Evolutionary conservation across 64 coral and sea anemone genomes (phyloP).

Genomic region (Montipora efflorescens): DNA sequence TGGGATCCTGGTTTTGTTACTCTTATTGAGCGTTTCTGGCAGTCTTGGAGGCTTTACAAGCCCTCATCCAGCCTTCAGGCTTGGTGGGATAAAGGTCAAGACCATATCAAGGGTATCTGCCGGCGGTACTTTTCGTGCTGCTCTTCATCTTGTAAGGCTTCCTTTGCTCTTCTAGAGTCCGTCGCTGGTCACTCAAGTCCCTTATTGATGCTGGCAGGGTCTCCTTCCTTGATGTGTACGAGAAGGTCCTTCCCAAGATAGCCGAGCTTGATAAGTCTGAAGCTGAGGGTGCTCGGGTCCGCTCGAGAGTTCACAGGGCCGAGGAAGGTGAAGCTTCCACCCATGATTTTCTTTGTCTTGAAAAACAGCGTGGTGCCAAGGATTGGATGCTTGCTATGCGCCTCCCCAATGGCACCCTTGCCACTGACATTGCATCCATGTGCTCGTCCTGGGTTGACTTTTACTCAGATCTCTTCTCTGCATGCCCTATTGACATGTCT

Average conservation of each 20-base stretch:
- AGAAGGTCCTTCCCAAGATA: not conserved
- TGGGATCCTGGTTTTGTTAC: not conserved
- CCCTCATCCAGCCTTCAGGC: too few relatives aligned
- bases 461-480: conserved; percentile 22
- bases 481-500: not conserved
- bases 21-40: not conserved
- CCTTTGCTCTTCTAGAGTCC: not conserved
- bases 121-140: not conserved
- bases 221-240: not conserved
- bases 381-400: not conserved
- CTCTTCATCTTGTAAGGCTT: not conserved
- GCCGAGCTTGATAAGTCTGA: not conserved
- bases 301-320: not conserved
- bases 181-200: not conserved
- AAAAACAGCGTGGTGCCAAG: not conserved
- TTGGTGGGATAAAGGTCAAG: too few relatives aligned
- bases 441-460: not conserved
- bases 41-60: not conserved
- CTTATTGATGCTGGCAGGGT: not conserved
- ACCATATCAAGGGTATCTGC: not conserved
- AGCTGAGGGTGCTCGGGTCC: not conserved
- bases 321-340: conserved; percentile 46
- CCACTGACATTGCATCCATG: not conserved
- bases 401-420: not conserved
- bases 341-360: not conserved